Percentiles rank a stretch among this genome's conserved stretches.
These are phyloP conservation scores for Jordanella pulchra DNA, from an alignment of 2,797 vertebrate genomes.

Conservation along the genomic window DNA sequence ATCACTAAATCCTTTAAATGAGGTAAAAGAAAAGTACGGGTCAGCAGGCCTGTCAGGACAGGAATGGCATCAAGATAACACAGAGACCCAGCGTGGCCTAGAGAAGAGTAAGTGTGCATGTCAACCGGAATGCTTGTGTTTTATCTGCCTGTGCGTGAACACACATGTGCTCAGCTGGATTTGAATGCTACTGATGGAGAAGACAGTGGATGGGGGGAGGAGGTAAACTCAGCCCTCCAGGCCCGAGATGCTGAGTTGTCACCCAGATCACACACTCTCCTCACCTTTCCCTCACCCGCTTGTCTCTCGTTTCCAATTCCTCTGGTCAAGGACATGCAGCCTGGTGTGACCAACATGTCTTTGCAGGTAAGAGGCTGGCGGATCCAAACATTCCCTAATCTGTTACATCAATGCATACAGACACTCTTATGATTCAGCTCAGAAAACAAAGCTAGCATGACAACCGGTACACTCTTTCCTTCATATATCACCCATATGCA, in stretches of 20 bases:
- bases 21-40: slow-evolving; percentile 32
- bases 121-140: slow-evolving; percentile 4
- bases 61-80: slow-evolving; percentile 49
- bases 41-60: slow-evolving; percentile 49
- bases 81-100: slow-evolving; percentile 19
- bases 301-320: slow-evolving; percentile 12
- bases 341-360: slow-evolving; percentile 41
- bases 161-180: slow-evolving; percentile 24
- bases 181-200: slow-evolving; percentile 49
- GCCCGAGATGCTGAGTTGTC: slow-evolving; percentile 48
- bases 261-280: slow-evolving; percentile 53
- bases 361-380: slow-evolving; percentile 38
- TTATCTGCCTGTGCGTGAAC: slow-evolving; percentile 23
- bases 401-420: slow-evolving; percentile 13
- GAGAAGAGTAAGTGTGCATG: background rate
- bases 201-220: slow-evolving; percentile 30
- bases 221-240: slow-evolving; percentile 44
- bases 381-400: slow-evolving; percentile 21
- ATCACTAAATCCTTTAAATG: slow-evolving; percentile 57
- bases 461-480: background rate
- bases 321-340: slow-evolving; percentile 58
- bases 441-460: slow-evolving; percentile 8
- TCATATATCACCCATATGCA: slow-evolving; percentile 13
- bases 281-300: slow-evolving; percentile 5
- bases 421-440: slow-evolving; percentile 7